Conservation (phyloP, 2,113 vertebrate genomes). For the Amphiprion ocellaris region DNA sequence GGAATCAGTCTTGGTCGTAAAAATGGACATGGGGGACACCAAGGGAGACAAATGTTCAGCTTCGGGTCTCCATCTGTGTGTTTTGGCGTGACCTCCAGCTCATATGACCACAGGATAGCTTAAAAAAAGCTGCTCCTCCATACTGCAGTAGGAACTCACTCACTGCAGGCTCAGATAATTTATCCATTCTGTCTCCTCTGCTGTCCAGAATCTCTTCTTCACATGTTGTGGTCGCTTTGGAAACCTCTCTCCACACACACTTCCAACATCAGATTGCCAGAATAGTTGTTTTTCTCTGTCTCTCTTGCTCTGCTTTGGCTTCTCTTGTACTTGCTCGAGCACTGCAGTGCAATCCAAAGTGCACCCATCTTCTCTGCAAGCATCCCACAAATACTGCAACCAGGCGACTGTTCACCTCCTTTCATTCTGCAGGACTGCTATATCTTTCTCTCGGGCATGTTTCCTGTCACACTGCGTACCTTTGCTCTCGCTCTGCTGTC, state of each 20-base stretch:
- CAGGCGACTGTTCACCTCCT: background rate
- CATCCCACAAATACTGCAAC: background rate
- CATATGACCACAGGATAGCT: background rate
- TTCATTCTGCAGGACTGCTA: background rate
- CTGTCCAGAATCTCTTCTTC: too few relatives aligned
- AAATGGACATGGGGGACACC: background rate
- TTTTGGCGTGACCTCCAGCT: background rate
- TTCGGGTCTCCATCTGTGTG: conserved; percentile 6
- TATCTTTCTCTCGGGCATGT: background rate
- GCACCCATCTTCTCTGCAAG: conserved; percentile 27
- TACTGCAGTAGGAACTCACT: background rate
- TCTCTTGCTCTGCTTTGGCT: background rate
- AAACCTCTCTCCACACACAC: background rate
- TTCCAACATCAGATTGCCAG: background rate
- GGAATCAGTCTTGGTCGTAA: background rate
- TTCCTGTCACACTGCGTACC: background rate
- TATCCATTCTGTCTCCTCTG: too few relatives aligned
- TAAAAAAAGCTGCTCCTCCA: conserved; percentile 1
- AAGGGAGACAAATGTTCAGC: background rate
- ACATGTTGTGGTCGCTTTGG: background rate
- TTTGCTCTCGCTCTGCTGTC: background rate
- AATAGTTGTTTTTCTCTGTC: background rate
- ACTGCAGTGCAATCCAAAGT: conserved; percentile 35
- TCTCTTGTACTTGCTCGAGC: background rate
- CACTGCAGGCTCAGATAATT: background rate